phyloP scores from a whole-genome alignment of 2,113 vertebrate species.

The Eublepharis macularius region DNA sequence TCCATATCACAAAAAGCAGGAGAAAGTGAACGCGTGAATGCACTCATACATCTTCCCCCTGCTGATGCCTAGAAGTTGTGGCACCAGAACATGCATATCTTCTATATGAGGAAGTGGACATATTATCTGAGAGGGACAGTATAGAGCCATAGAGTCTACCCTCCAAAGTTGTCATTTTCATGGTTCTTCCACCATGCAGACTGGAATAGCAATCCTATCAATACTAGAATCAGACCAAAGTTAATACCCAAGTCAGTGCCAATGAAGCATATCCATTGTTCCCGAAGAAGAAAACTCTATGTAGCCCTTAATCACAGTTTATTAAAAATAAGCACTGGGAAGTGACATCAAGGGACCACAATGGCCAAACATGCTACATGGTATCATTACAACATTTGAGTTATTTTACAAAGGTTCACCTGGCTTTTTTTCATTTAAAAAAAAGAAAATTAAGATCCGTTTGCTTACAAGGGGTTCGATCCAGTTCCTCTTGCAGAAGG shows the following conservation, averaged over 20 bases:
- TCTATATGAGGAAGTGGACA: neutral
- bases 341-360: neutral
- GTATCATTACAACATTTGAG: slow-evolving; percentile 30
- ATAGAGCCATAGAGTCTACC: too few species aligned
- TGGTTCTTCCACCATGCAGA: too few species aligned
- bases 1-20: neutral
- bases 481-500: too few species aligned
- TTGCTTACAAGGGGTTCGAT: neutral
- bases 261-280: neutral
- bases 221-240: neutral
- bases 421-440: slow-evolving; percentile 32
- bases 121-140: too few species aligned
- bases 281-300: slow-evolving; percentile 32
- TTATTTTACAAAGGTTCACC: slow-evolving; percentile 52
- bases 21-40: neutral
- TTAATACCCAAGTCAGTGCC: neutral
- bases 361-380: slow-evolving; percentile 27
- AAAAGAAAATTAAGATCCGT: slow-evolving; percentile 37
- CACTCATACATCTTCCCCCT: neutral
- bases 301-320: slow-evolving; percentile 60
- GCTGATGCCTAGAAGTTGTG: neutral
- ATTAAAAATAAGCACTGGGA: slow-evolving; percentile 42
- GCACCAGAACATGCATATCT: neutral
- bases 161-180: too few species aligned
- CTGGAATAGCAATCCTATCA: neutral